Conservation (phyloP, 2,888 invertebrate species). For the Agonopterix subpropinquella region DNA sequence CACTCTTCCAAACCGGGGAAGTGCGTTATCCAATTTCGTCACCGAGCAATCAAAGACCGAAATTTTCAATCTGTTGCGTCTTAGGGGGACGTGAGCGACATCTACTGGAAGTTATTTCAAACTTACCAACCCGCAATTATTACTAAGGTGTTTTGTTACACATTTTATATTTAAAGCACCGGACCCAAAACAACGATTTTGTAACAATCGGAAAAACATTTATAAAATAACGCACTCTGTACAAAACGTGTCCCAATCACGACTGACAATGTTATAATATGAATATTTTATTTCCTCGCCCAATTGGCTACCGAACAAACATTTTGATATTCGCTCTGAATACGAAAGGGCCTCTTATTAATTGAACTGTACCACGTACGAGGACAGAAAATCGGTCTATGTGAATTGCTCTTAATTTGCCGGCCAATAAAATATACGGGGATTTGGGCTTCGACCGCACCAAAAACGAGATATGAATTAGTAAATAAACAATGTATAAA, state of each 20-base stretch:
- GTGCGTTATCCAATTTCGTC: too few relatives aligned
- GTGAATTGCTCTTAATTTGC: slow-evolving; percentile 63
- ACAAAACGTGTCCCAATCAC: slow-evolving; percentile 34
- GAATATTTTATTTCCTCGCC: slow-evolving; percentile 63
- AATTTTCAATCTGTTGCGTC: too few relatives aligned
- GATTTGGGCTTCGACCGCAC: slow-evolving; percentile 32
- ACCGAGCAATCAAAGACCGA: too few relatives aligned
- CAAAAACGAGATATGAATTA: slow-evolving; percentile 41
- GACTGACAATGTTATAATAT: slow-evolving; percentile 51
- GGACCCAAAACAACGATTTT: slow-evolving; percentile 4
- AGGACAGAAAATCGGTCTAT: slow-evolving; percentile 51
- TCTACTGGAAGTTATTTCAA: too few relatives aligned
- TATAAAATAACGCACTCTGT: slow-evolving; percentile 16
- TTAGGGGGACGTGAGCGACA: too few relatives aligned
- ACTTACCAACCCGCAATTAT: too few relatives aligned
- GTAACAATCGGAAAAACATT: slow-evolving; percentile 17
- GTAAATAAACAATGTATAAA: slow-evolving; percentile 32
- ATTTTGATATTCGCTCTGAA: slow-evolving; percentile 64
- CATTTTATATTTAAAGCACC: too few relatives aligned
- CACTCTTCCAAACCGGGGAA: too few relatives aligned
- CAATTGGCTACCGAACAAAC: slow-evolving; percentile 51
- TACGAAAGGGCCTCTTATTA: slow-evolving; percentile 68
- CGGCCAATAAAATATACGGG: slow-evolving; percentile 46
- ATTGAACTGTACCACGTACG: slow-evolving; percentile 58
- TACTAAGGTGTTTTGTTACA: too few relatives aligned